phyloP scores from a whole-genome alignment of 1,140 invertebrate species.

The Drosophila navojoa region DNA sequence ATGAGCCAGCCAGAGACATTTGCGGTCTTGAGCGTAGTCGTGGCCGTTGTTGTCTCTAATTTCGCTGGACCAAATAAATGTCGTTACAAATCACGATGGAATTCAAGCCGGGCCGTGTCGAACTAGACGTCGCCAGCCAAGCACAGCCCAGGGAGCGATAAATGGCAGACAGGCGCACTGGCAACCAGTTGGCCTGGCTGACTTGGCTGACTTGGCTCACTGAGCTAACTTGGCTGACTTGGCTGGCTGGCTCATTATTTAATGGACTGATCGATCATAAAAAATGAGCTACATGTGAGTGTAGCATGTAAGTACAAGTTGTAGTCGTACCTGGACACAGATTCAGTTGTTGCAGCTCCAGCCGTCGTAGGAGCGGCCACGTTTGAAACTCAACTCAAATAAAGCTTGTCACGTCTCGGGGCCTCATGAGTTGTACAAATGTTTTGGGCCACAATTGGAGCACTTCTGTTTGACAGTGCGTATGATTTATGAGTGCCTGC shows the following conservation, averaged over 20 bases:
- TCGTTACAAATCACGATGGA: slow-evolving; percentile 82
- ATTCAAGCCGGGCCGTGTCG: slow-evolving; percentile 72
- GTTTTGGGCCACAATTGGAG: slow-evolving; percentile 82
- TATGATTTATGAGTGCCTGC: slow-evolving; percentile 74
- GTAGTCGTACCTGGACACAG: slow-evolving; percentile 49
- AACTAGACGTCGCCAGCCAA: slow-evolving; percentile 56
- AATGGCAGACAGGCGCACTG: slow-evolving; percentile 56
- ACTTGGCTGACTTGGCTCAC: slow-evolving; percentile 13
- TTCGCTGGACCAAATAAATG: slow-evolving; percentile 80
- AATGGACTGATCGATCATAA: slow-evolving; percentile 83
- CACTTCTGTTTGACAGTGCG: slow-evolving; percentile 81
- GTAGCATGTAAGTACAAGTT: slow-evolving; percentile 68
- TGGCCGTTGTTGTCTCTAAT: slow-evolving; percentile 61
- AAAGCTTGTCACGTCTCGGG: slow-evolving; percentile 70
- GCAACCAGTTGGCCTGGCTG: slow-evolving; percentile 11
- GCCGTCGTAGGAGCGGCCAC: slow-evolving; percentile 57
- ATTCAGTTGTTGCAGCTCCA: slow-evolving; percentile 19
- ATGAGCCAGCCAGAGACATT: slow-evolving; percentile 21
- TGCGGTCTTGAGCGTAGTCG: slow-evolving; percentile 8
- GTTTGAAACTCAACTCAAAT: slow-evolving; percentile 69
- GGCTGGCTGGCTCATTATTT: slow-evolving; percentile 71
- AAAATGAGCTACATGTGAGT: slow-evolving; percentile 79
- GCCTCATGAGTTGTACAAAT: slow-evolving; percentile 72
- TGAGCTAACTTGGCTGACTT: slow-evolving; percentile 21
- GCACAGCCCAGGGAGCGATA: slow-evolving; percentile 76